A percentile compares a stretch with the other conserved stretches of the same genome.
Evolutionary conservation across 2,113 vertebrate species (phyloP).

Genomic region (Ptilorrhoa leucosticta): DNA sequence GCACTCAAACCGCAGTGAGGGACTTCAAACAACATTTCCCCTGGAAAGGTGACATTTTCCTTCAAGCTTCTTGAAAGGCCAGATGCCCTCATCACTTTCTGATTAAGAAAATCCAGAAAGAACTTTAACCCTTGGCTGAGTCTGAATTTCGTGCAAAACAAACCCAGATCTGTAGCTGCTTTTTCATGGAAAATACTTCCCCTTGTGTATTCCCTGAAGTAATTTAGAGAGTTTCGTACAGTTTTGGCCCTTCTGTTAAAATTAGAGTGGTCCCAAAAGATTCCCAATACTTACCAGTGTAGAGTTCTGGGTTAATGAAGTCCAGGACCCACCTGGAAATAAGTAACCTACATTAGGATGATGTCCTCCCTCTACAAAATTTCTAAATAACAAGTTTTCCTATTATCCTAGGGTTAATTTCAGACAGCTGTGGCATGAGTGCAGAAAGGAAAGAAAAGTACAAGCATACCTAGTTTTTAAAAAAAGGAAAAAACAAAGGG

Average conservation of each 20-base stretch:
- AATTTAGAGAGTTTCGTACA: neutral
- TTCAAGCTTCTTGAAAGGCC: neutral
- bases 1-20: neutral
- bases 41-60: neutral
- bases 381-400: neutral
- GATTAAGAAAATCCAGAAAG: neutral
- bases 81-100: neutral
- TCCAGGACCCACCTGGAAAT: neutral
- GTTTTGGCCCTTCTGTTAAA: neutral
- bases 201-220: neutral
- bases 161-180: neutral
- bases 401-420: neutral
- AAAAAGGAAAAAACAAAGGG: accelerated
- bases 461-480: neutral
- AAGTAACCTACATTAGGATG: neutral
- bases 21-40: neutral
- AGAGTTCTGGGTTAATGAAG: neutral
- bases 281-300: neutral
- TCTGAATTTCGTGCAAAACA: neutral
- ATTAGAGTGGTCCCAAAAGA: neutral
- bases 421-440: neutral
- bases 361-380: neutral
- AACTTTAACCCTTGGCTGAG: neutral
- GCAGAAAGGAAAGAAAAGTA: neutral
- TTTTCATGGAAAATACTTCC: neutral